Evolutionary conservation across 2,797 vertebrate species (phyloP).

Genomic region (Scyliorhinus canicula): DNA sequence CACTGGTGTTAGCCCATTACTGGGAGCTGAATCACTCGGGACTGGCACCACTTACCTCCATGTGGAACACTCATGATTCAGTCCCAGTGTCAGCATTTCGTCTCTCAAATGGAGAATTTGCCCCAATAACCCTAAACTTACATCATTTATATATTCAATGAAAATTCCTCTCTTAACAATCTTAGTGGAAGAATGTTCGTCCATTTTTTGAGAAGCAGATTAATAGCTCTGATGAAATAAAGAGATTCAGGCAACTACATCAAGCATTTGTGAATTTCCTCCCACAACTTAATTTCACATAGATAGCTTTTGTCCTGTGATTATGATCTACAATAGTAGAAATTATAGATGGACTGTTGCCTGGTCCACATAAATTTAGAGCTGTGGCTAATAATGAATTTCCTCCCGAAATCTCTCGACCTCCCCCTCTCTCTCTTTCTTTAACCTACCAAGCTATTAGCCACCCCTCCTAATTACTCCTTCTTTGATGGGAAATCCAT

Average conservation of each 20-base stretch:
- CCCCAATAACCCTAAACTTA: neutral
- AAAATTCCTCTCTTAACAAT: neutral
- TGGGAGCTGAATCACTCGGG: too few species aligned
- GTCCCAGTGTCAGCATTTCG: too few species aligned
- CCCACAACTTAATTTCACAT: neutral
- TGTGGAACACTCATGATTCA: too few species aligned
- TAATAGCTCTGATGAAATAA: neutral
- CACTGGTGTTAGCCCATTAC: too few species aligned
- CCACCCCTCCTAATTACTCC: neutral
- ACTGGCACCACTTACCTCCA: too few species aligned
- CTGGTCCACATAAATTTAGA: neutral
- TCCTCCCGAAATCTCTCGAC: neutral
- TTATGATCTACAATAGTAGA: neutral
- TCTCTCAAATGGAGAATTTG: too few species aligned
- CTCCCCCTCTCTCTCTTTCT: neutral
- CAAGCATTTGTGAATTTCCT: neutral
- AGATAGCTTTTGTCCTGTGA: neutral
- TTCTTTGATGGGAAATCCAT: neutral
- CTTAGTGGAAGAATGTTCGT: neutral
- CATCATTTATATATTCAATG: neutral
- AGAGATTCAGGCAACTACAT: neutral
- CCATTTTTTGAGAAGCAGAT: neutral
- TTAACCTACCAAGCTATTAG: neutral
- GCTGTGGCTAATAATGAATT: neutral
- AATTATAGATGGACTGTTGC: neutral